These are phyloP conservation scores for Ciona savignyi DNA, from an alignment of 23 tunicate species.

Conservation along the genomic window DNA sequence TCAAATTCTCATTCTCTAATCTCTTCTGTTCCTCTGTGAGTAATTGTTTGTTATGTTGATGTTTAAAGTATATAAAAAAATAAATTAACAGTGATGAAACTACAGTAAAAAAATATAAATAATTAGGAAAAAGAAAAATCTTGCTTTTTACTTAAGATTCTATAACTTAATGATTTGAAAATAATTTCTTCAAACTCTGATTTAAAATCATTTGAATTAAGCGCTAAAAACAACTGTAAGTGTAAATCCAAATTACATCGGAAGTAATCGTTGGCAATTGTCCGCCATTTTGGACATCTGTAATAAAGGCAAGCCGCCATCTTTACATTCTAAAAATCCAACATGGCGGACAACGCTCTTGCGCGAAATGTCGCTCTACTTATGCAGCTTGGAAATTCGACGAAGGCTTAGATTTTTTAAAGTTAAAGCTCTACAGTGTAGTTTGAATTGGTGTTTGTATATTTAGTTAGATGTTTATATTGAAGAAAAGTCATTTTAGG, in stretches of 20 bases:
- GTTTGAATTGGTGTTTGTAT: too few relatives aligned
- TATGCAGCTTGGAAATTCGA: too few relatives aligned
- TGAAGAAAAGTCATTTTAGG: background rate
- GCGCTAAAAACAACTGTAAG: background rate
- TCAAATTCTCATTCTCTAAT: slow-evolving; percentile 35
- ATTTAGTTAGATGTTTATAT: too few relatives aligned
- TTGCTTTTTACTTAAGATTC: too few relatives aligned
- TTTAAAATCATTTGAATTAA: background rate
- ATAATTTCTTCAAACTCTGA: too few relatives aligned
- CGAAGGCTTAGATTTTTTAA: too few relatives aligned
- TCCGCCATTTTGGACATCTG: background rate
- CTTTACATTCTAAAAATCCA: background rate
- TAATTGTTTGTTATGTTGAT: too few relatives aligned
- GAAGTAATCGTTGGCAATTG: too few relatives aligned
- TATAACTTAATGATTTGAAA: too few relatives aligned
- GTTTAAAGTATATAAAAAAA: too few relatives aligned
- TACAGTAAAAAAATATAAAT: too few relatives aligned
- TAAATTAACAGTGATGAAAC: background rate
- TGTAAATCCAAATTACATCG: background rate
- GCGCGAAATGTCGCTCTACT: background rate
- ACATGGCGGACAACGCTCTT: background rate
- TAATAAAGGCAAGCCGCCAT: background rate
- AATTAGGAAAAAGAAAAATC: background rate
- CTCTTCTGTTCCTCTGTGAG: slow-evolving; percentile 27
- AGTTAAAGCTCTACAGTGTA: too few relatives aligned